Evolutionary conservation across 2,888 invertebrate genomes (phyloP), one percentile per base, ranked within the genome.

Genomic region (Eumerus sabulonum): DNA sequence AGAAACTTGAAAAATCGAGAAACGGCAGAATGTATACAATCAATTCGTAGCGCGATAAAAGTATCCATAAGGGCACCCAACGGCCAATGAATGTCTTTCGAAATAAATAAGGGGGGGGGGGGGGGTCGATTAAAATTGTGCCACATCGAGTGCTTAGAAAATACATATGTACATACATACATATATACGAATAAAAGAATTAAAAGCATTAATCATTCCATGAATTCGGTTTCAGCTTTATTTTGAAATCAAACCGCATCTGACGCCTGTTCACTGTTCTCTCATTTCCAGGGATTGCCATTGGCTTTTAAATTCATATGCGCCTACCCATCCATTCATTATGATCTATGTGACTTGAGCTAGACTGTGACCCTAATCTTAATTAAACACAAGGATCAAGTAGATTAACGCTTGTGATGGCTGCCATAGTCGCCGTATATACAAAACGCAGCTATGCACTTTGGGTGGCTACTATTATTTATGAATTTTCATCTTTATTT

Each of bases 381-480:
- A 73, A 73, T 77, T 77, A 67, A 73, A 77, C 67, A 76, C 36
- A 76, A 72, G 76, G 76, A 76, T 76, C 76, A 76, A 76, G 60
- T 66, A 72, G 76, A 76, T 76, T 66, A 76, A 38, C 63, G 16
- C 27, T 38, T 16, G 19, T 9, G 38, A 27, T 50, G 51, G 66
- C 48, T 60, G 56, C n/a, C n/a, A n/a, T n/a, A n/a, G n/a, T n/a
- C n/a, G n/a, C n/a, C n/a, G n/a, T n/a, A 47, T 53, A 71, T 59
- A 53, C 36, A 38, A 40, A 1, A 1, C 13, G 19, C 9, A 12
- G 56, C 14, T 27, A 11, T 12, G 42, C 68, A 45, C 35, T 40
- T 51, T 77, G 77, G 77, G 67, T 77, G 67, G 73, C 44, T 77
- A 51, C 48, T 63, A 50, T 70, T 64, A 71, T 62, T 72, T 70